Evolutionary conservation across 2,113 vertebrate species (phyloP).

Genomic region (Caretta caretta): DNA sequence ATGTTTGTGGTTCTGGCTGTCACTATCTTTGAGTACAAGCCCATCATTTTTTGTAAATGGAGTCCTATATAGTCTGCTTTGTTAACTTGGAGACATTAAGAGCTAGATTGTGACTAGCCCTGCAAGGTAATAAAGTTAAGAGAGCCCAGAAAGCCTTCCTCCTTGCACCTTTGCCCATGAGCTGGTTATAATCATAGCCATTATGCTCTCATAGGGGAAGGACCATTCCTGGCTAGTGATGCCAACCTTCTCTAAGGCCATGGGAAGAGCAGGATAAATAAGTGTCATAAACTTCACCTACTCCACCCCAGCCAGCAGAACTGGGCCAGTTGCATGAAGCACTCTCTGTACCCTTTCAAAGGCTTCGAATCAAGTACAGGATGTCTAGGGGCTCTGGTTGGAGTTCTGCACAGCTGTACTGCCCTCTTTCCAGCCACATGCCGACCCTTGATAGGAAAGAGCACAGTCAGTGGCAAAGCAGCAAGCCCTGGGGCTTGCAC

Average conservation of each 20-base stretch:
- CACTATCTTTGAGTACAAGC: slow-evolving; percentile 54
- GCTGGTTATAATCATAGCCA: slow-evolving; percentile 33
- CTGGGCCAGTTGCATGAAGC: neutral
- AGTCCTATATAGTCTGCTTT: neutral
- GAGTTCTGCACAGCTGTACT: slow-evolving; percentile 65
- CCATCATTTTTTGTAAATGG: slow-evolving; percentile 1
- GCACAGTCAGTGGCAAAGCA: slow-evolving; percentile 49
- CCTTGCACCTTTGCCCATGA: slow-evolving; percentile 32
- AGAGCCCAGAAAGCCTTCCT: slow-evolving; percentile 24
- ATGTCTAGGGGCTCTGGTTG: slow-evolving; percentile 41
- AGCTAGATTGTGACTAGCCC: slow-evolving; percentile 30
- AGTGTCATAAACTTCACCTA: neutral
- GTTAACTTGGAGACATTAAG: neutral
- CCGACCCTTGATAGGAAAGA: slow-evolving; percentile 25
- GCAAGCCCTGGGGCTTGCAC: neutral
- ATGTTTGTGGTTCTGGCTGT: slow-evolving; percentile 21
- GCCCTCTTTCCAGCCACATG: slow-evolving; percentile 29
- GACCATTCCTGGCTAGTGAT: neutral
- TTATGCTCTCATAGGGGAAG: neutral
- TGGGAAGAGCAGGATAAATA: neutral
- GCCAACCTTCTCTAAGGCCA: neutral
- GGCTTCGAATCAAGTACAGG: neutral
- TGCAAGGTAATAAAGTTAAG: slow-evolving; percentile 57
- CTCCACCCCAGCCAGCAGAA: slow-evolving; percentile 7
- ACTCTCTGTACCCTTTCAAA: slow-evolving; percentile 19